Percentiles rank a stretch among this genome's conserved stretches.
Evolutionary conservation across 2,888 invertebrate genomes (phyloP).

Genomic region (Perizoma affinitatum): DNA sequence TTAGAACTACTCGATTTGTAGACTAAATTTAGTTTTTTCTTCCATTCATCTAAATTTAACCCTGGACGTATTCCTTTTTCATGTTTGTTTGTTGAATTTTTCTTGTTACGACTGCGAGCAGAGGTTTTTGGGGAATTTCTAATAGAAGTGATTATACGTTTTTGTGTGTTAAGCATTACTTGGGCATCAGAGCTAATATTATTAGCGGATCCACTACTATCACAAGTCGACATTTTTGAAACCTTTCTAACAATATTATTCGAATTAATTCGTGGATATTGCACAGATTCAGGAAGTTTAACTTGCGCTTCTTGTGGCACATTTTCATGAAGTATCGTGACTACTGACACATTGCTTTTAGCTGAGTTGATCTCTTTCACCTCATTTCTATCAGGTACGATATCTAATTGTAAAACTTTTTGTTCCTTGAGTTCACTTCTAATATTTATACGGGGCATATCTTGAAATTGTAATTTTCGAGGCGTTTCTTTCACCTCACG

Average conservation of each 20-base stretch:
- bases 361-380: conserved; percentile 35
- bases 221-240: conserved; percentile 66
- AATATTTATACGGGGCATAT: conserved; percentile 80
- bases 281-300: conserved; percentile 25
- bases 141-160: conserved; percentile 41
- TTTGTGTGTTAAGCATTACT: conserved; percentile 47
- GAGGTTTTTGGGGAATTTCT: conserved; percentile 49
- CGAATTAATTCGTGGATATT: conserved; percentile 24
- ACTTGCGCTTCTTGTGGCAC: conserved; percentile 21
- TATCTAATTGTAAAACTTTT: conserved; percentile 78
- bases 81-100: conserved; percentile 42
- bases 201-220: conserved; percentile 69
- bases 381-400: conserved; percentile 62
- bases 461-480: conserved; percentile 66
- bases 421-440: conserved; percentile 77
- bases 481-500: conserved; percentile 44
- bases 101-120: conserved; percentile 43
- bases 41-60: conserved; percentile 67
- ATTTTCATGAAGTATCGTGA: conserved; percentile 56
- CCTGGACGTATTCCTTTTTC: conserved; percentile 46
- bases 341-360: conserved; percentile 63
- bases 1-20: conserved; percentile 57
- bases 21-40: conserved; percentile 64
- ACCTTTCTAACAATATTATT: conserved; percentile 57
- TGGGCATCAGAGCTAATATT: conserved; percentile 58